A percentile compares a stretch with the other conserved stretches of the same genome.
Conservation (phyloP, 2,797 vertebrate genomes). For the Salmo trutta region DNA sequence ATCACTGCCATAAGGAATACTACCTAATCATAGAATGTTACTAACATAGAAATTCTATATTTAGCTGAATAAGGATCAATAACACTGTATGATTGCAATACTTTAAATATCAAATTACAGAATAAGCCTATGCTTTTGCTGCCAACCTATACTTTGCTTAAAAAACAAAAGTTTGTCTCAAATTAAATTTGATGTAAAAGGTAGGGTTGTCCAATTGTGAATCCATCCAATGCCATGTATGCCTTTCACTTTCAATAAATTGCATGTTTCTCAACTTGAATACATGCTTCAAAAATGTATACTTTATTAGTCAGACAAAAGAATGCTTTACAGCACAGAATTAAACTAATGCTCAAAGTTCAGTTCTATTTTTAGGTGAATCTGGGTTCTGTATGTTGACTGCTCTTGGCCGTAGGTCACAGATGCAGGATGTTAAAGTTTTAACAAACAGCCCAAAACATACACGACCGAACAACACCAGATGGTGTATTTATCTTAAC, state of each 20-base stretch:
- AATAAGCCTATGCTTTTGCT: not conserved
- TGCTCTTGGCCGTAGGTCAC: not conserved
- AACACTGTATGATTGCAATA: not conserved
- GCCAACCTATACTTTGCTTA: too few relatives aligned
- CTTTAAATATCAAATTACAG: not conserved
- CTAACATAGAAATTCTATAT: not conserved
- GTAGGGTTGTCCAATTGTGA: not conserved
- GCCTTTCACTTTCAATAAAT: not conserved
- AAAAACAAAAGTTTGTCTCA: not conserved
- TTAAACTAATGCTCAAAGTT: too few relatives aligned
- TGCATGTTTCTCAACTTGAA: not conserved
- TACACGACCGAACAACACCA: too few relatives aligned
- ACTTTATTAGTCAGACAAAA: not conserved
- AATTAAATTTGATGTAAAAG: not conserved
- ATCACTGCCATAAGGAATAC: not conserved
- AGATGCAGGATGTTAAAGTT: not conserved
- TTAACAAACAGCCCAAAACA: too few relatives aligned
- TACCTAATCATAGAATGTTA: not conserved
- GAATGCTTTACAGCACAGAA: not conserved
- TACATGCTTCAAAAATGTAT: not conserved
- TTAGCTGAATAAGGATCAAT: not conserved
- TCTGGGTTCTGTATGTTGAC: too few relatives aligned
- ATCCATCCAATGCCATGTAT: not conserved
- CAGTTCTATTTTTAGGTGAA: too few relatives aligned
- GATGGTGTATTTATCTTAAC: too few relatives aligned